Base-by-base conservation (phyloP, 2,888 invertebrate genomes). In the Galeopsomyia nigrocyanea region DNA sequence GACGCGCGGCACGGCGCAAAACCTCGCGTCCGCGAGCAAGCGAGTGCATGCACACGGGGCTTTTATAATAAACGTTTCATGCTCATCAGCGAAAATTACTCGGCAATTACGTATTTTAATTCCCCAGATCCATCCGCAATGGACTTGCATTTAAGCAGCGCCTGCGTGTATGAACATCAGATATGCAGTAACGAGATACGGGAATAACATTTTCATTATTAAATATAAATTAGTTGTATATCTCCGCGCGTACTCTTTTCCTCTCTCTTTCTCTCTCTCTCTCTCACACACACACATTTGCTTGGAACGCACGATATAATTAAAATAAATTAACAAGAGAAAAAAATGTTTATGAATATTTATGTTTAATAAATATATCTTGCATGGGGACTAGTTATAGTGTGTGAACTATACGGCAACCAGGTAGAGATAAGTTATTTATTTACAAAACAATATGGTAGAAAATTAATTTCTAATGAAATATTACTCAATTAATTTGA, bases 91-190 rank as follows among this genome's bases (percentile, higher is more conserved):
- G 61, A 60, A 56, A 68, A 68, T 73, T 67, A 63, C 67, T 39
- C 51, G 9, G 67, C 46, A 71, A 71, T 71, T 68, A 51, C 56
- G 56, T 10, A 22, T 68, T 73, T 68, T 73, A 68, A 73, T 73
- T 65, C 22, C 9, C 49, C 26, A 51, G 49, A 66, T 56, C 56
- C 61, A 55, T 66, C 39, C 39, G 61, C 17, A 60, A 60, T 71
- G 19, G 56, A 49, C 56, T 62, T 39, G 39, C 39, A 71, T 66
- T 66, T 61, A 62, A 66, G 39, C 10, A 39, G 39, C 7, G 39
- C 39, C 58, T 65, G 13, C 26, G 53, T 60, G 13, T 39, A 10
- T 71, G 51, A 71, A 14, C 21, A 71, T 71, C 71, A 56, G 66
- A 65, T 71, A 56, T 39, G 39, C 39, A 39, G 56, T 21, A 50